Percentiles rank a stretch among this genome's conserved stretches.
phyloP scores from a whole-genome alignment of 2,888 invertebrate species.

The Caenorhabditis sulstoni region DNA sequence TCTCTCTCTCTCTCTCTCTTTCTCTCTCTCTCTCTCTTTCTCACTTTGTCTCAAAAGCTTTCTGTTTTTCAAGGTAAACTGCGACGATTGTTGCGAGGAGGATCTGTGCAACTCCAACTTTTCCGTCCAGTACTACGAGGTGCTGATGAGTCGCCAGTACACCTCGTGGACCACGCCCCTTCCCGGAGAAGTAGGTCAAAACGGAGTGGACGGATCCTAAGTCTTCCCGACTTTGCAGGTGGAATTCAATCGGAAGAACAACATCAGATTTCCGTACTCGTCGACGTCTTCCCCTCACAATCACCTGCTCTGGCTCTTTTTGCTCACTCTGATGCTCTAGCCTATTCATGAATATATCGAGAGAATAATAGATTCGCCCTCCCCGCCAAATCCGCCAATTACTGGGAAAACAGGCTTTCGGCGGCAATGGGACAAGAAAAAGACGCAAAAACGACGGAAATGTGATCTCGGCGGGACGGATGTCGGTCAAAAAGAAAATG shows the following conservation, averaged over 20 bases:
- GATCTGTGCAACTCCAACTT: constrained; percentile 75
- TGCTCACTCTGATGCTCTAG: neutral
- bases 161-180: constrained; percentile 75
- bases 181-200: constrained; percentile 66
- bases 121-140: constrained; percentile 73
- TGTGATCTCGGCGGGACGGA: constrained; percentile 38
- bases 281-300: neutral
- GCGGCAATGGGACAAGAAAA: constrained; percentile 8
- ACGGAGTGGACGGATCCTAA: neutral
- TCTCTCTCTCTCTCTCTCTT: neutral
- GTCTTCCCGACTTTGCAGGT: constrained; percentile 28
- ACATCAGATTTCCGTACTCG: constrained; percentile 55
- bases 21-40: constrained; percentile 1
- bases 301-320: constrained; percentile 4
- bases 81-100: constrained; percentile 75
- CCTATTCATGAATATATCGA: neutral
- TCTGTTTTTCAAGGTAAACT: constrained; percentile 78
- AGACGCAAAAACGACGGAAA: constrained; percentile 32
- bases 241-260: constrained; percentile 57
- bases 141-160: constrained; percentile 69
- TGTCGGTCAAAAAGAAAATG: constrained; percentile 24
- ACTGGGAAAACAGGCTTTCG: too few species aligned
- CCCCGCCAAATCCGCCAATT: too few species aligned
- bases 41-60: too few species aligned
- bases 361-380: too few species aligned